phyloP scores from a whole-genome alignment of 1,140 invertebrate species.

The Drosophila repletoides region DNA sequence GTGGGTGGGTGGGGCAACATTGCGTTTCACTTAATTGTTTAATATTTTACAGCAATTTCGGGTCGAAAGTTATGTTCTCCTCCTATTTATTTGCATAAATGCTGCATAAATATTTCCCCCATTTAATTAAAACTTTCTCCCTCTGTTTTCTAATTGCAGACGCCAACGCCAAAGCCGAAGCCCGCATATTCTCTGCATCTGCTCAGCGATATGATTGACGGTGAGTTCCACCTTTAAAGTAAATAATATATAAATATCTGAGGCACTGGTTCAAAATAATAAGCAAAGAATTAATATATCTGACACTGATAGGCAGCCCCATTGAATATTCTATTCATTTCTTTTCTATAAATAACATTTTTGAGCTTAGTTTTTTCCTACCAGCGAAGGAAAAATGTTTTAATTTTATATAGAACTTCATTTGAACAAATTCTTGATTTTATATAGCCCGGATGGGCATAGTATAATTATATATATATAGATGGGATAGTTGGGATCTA shows the following conservation, averaged over 20 bases:
- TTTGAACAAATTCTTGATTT: too few species aligned
- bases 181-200: not conserved
- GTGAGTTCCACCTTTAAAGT: constrained; percentile 19
- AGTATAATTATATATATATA: too few species aligned
- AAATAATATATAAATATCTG: not conserved
- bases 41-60: constrained; percentile 57
- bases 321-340: not conserved
- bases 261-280: not conserved
- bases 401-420: too few species aligned
- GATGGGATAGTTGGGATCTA: too few species aligned
- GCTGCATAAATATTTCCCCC: constrained; percentile 62
- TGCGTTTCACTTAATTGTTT: constrained; percentile 60
- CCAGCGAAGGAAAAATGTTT: too few species aligned
- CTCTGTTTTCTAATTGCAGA: constrained; percentile 54
- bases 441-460: too few species aligned
- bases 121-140: constrained; percentile 73
- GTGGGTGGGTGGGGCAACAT: too few species aligned
- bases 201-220: constrained; percentile 32
- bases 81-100: constrained; percentile 55
- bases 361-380: too few species aligned
- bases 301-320: too few species aligned
- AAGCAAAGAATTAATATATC: too few species aligned
- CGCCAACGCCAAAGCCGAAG: not conserved
- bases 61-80: constrained; percentile 20
- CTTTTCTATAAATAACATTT: not conserved